Evolutionary conservation across 2,113 vertebrate genomes (phyloP), one percentile per base, ranked within the genome.

Genomic region (Tonatia bakeri): DNA sequence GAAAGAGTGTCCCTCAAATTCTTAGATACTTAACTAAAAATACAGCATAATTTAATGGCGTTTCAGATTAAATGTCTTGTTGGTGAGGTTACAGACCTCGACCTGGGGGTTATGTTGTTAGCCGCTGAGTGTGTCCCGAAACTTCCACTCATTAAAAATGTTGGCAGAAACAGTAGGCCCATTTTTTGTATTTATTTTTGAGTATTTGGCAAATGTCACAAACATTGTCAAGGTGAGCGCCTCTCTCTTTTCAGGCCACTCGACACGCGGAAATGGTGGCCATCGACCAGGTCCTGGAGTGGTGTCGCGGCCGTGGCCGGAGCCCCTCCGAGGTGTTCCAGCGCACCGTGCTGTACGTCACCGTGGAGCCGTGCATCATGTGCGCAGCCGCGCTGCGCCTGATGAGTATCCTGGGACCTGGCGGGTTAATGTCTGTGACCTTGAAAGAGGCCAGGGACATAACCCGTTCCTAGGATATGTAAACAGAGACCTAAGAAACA

Each of bases 351-450:
- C 67, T 99, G 45, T 99, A 99, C 0, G 99, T 99, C 56, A 99
- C 99, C 0, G 99, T 99, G 96, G 99, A 99, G 97, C 99, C 99
- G 0, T 99, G 99, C 87, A 98, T 99, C 96, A 99, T 99, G 99
- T 99, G 99, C 65, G 99, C 99, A 0, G 99, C 99, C 5, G 99
- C 99, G 0, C 92, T 99, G 31, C 99, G 99, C 24, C 95, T 99
- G 26, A 97, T 99, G 97, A 98, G 99, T 99, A 99, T 99, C 99
- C 99, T 99, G 98, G 77, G 31, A 0, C 61, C 80, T 24, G 4
- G 1, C 0, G 5, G 14, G 45, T 3, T 33, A 4, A 0, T 5
- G 54, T 14, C 43, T 33, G 1, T 22, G 56, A 65, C 33, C 33
- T 59, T 9, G 69, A 54, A 43, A 22, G 45, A 50, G 80, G 33